Evolutionary conservation across 1,140 invertebrate species (phyloP).

Genomic region (Stegodyphus dumicola): DNA sequence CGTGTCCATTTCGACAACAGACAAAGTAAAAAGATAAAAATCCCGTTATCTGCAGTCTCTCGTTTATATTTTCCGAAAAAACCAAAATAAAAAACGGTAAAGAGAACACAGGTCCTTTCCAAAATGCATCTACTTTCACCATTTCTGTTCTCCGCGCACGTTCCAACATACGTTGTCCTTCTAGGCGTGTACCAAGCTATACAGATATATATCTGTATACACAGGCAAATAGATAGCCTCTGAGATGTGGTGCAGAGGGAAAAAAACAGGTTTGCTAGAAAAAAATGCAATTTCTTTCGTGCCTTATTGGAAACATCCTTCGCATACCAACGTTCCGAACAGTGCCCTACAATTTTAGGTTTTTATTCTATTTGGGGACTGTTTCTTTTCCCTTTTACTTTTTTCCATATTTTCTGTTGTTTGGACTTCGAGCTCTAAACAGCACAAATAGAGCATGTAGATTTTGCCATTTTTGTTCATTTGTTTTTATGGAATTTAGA

Average conservation of each 20-base stretch:
- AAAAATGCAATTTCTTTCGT: conserved; percentile 41
- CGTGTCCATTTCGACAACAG: conserved; percentile 10
- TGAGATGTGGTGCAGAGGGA: not conserved
- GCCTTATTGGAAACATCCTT: conserved; percentile 45
- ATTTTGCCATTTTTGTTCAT: not conserved
- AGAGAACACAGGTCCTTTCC: not conserved
- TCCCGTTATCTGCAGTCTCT: not conserved
- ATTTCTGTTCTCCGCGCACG: conserved; percentile 22
- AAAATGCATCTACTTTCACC: conserved; percentile 31
- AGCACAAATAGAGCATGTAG: conserved; percentile 37
- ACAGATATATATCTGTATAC: not conserved
- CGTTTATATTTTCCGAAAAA: conserved; percentile 12
- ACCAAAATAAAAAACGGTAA: not conserved
- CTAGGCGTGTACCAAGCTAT: not conserved
- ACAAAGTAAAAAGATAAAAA: not conserved
- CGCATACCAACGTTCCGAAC: conserved; percentile 32
- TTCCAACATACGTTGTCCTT: conserved; percentile 1
- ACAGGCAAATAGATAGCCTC: conserved; percentile 11
- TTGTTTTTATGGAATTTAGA: no score
- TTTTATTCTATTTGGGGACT: not conserved
- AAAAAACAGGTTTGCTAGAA: conserved; percentile 1
- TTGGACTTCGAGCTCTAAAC: conserved; percentile 19
- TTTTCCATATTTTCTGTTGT: not conserved
- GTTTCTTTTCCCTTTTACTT: conserved; percentile 29
- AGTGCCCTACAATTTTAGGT: no score